Conservation (phyloP, 2,113 vertebrate genomes). For the Odocoileus virginianus region DNA sequence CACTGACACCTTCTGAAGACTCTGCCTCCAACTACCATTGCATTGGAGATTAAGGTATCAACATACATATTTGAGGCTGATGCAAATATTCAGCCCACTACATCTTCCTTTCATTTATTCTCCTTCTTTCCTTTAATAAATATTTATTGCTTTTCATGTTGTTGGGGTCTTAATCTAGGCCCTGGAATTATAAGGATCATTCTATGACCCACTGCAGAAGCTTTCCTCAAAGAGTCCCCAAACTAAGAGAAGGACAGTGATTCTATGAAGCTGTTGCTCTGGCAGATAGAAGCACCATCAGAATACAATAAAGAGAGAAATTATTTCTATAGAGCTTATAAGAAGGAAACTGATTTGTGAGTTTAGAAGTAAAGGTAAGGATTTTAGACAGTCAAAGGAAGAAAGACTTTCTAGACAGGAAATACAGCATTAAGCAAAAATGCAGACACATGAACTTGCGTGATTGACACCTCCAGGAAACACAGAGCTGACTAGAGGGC, state of each 20-base stretch:
- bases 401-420: not conserved
- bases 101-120: not conserved
- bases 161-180: not conserved
- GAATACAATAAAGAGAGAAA: not conserved
- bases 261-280: too few species aligned
- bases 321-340: not conserved
- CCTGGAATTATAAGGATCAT: not conserved
- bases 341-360: not conserved
- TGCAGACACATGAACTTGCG: fast-evolving
- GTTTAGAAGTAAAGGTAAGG: not conserved
- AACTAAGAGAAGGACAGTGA: not conserved
- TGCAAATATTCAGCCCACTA: not conserved
- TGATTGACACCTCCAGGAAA: too few species aligned
- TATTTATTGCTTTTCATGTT: not conserved
- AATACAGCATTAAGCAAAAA: fast-evolving
- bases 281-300: not conserved
- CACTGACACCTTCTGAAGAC: not conserved
- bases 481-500: not conserved
- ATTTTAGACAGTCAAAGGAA: not conserved
- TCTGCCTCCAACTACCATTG: not conserved
- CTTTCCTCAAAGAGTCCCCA: not conserved
- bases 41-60: not conserved
- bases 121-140: not conserved
- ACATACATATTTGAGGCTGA: too few species aligned
- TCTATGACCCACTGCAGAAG: not conserved